Evolutionary conservation across 2,888 invertebrate species (phyloP).

Genomic region (Pelosia muscerda): DNA sequence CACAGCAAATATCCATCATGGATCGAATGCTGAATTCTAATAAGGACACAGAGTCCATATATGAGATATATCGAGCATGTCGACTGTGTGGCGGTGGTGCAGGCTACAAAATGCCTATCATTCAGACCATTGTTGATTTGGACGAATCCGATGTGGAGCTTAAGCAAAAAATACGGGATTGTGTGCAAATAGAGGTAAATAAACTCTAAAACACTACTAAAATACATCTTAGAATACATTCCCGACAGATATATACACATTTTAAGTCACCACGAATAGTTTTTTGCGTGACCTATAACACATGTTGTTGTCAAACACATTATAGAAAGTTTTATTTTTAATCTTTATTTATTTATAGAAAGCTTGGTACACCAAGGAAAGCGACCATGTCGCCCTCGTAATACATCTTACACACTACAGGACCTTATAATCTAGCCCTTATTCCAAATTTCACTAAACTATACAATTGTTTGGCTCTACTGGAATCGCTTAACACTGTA

Average conservation of each 20-base stretch:
- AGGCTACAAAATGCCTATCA: slow-evolving; percentile 85
- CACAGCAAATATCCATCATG: slow-evolving; percentile 57
- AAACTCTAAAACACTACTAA: neutral
- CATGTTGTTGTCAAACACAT: slow-evolving; percentile 52
- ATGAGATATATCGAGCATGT: slow-evolving; percentile 81
- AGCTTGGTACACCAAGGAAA: too few species aligned
- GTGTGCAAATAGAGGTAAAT: slow-evolving; percentile 80
- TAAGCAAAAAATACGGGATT: slow-evolving; percentile 78
- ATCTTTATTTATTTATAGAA: too few species aligned
- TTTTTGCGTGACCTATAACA: slow-evolving; percentile 20
- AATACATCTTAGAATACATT: neutral
- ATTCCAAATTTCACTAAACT: too few species aligned
- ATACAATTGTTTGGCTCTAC: too few species aligned
- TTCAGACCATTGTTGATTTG: slow-evolving; percentile 72
- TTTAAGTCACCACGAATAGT: neutral
- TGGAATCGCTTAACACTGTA: too few species aligned
- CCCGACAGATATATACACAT: neutral
- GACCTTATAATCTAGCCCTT: too few species aligned
- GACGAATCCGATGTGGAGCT: slow-evolving; percentile 70
- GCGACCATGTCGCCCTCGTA: too few species aligned
- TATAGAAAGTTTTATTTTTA: neutral
- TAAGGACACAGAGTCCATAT: slow-evolving; percentile 73
- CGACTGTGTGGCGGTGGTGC: slow-evolving; percentile 82
- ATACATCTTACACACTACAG: too few species aligned
- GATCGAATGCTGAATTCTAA: slow-evolving; percentile 60